A percentile compares a stretch with the other conserved stretches of the same genome.
phyloP scores from a whole-genome alignment of 2,797 vertebrate species.

The Notoglanidium macrostoma region DNA sequence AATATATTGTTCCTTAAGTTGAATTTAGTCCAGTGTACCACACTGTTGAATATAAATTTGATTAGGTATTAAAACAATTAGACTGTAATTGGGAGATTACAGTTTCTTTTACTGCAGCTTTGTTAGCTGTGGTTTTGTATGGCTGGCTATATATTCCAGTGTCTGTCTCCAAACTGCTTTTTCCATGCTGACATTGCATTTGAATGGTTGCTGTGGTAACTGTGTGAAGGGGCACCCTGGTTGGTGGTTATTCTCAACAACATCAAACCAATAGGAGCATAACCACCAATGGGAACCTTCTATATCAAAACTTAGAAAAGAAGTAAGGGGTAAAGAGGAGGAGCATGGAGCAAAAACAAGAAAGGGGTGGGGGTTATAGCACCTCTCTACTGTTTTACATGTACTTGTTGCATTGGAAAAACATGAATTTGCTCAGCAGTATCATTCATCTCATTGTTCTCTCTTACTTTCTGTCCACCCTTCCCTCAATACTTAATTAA shows the following conservation, averaged over 20 bases:
- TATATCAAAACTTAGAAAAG: constrained; percentile 63
- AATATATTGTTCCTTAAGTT: background rate
- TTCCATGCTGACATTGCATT: constrained; percentile 44
- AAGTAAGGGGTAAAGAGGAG: constrained; percentile 32
- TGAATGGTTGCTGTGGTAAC: constrained; percentile 78
- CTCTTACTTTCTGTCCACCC: background rate
- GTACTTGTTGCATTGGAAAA: constrained; percentile 31
- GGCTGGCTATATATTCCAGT: constrained; percentile 24
- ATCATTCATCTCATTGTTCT: constrained; percentile 17
- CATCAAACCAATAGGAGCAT: constrained; percentile 68
- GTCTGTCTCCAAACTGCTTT: constrained; percentile 35
- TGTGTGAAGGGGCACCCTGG: constrained; percentile 72
- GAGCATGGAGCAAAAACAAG: background rate
- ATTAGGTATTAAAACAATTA: background rate
- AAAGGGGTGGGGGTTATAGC: background rate
- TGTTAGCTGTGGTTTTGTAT: constrained; percentile 7
- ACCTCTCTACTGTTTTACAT: constrained; percentile 22
- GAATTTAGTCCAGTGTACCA: background rate
- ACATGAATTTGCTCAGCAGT: constrained; percentile 37
- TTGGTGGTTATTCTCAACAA: constrained; percentile 81
- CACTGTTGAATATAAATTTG: background rate
- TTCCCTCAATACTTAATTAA: background rate
- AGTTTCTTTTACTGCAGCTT: constrained; percentile 1
- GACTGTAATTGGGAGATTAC: background rate
- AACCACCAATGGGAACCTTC: constrained; percentile 64